Percentiles rank a stretch among this genome's conserved stretches.
Conservation (phyloP, 1,140 invertebrate species). For the Planococcus citri region DNA sequence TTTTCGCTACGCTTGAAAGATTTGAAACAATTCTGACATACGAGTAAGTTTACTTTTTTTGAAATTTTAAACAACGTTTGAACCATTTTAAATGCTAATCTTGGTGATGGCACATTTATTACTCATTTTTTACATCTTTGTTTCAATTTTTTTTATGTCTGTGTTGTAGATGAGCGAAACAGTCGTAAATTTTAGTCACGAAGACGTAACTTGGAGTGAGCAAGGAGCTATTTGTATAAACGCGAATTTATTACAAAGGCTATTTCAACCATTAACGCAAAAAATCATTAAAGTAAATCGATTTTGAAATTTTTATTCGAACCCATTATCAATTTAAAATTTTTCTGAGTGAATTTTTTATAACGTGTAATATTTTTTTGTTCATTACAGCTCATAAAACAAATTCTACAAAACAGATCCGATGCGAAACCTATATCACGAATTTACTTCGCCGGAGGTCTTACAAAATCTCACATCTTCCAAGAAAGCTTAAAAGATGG, state of each 20-base stretch:
- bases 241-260: not conserved
- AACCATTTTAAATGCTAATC: too few relatives aligned
- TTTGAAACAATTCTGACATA: too few relatives aligned
- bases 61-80: too few relatives aligned
- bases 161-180: slow-evolving; percentile 3
- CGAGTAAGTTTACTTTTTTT: too few relatives aligned
- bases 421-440: not conserved
- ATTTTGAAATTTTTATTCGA: not conserved
- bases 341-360: not conserved
- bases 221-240: not conserved
- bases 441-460: not conserved
- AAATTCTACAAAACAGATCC: not conserved
- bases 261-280: not conserved
- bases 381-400: not conserved
- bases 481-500: not conserved
- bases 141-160: too few relatives aligned
- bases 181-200: not conserved
- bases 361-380: not conserved
- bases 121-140: too few relatives aligned
- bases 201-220: not conserved
- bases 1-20: too few relatives aligned
- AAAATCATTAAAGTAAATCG: not conserved
- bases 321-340: not conserved
- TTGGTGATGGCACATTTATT: too few relatives aligned
- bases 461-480: not conserved